Base-by-base conservation (phyloP, 1,140 invertebrate species). In the Drosophila jambulina region DNA sequence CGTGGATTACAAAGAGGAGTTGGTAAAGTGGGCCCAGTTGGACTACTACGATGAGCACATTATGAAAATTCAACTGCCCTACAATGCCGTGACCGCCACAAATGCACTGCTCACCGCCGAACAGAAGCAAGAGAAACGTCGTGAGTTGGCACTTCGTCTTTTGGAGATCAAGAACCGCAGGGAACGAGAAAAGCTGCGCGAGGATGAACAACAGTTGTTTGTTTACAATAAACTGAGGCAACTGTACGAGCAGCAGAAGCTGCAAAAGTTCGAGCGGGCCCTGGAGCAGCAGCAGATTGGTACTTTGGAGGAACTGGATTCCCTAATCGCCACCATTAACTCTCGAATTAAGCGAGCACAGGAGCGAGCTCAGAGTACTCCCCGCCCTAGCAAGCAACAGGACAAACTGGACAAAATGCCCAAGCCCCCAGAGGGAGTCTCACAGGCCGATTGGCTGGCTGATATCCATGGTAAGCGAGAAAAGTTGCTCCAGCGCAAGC, bases 1-100 rank as follows among this genome's bases (percentile, higher is more conserved):
- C 19, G 86, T 95, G 1, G 95, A 98, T 91, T 99, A 98, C 92
- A 93, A 95, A 65, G 95, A 96, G 57, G 96, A 97, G 83, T 94
- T 99, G 49, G 94, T 94, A 6, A 95, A 95, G 77, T 99, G 98
- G 98, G 94, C 95, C 0, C 95, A 97, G 80, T 86, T 95, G 12
- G 96, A 97, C 68, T 96, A 97, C 93, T 98, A 98, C 93, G 96
- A 98, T 69, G 93, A 94, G 9, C 95, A 98, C 94, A 96, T 98
- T 0, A 95, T 96, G 80, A 96, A 96, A 93, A 95, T 98, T 58
- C 97, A 98, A 75, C 93, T 98, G 49, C 97, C 98, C 0, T 98
- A 96, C 91, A 90, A 90, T 51, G 69, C 75, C 6, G 82, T 86
- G 1, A 72, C 78, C 3, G 82, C 84, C 5, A 72, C 71, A 15